These are phyloP conservation scores for Archips xylosteana DNA, from an alignment of 2,888 invertebrate species.

Conservation along the genomic window DNA sequence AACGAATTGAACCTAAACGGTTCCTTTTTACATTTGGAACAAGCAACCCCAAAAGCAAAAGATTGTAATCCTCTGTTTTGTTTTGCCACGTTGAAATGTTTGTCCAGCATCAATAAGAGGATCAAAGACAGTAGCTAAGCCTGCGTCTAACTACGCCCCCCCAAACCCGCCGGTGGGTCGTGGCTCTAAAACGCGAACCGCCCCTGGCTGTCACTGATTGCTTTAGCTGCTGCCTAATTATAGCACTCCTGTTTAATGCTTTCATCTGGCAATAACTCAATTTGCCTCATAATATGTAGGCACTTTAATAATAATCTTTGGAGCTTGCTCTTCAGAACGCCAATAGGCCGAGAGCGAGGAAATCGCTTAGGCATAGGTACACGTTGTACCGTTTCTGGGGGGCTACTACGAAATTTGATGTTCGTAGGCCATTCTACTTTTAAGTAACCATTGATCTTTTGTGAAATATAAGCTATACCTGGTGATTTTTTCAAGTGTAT, in stretches of 20 bases:
- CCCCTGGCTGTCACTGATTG: slow-evolving; percentile 54
- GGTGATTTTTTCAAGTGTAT: too few relatives aligned
- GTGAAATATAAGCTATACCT: too few relatives aligned
- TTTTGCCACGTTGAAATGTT: slow-evolving; percentile 8
- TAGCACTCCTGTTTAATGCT: slow-evolving; percentile 53
- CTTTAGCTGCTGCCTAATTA: slow-evolving; percentile 61
- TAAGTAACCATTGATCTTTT: too few relatives aligned
- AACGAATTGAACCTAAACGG: too few relatives aligned
- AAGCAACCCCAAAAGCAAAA: neutral
- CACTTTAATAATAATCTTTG: slow-evolving; percentile 41
- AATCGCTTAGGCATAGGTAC: slow-evolving; percentile 20
- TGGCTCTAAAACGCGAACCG: slow-evolving; percentile 38
- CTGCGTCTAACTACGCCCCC: slow-evolving; percentile 15
- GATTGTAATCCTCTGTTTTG: neutral
- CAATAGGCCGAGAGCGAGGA: neutral
- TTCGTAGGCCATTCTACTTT: too few relatives aligned
- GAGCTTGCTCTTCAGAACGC: slow-evolving; percentile 19
- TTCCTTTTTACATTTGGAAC: too few relatives aligned
- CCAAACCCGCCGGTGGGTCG: slow-evolving; percentile 21
- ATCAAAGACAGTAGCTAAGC: slow-evolving; percentile 12
- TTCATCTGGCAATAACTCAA: slow-evolving; percentile 56
- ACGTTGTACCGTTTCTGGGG: too few relatives aligned
- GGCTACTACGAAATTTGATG: too few relatives aligned
- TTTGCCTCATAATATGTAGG: slow-evolving; percentile 45
- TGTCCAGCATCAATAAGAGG: slow-evolving; percentile 12